phyloP scores from a whole-genome alignment of 2,113 vertebrate species.

The Columba livia region DNA sequence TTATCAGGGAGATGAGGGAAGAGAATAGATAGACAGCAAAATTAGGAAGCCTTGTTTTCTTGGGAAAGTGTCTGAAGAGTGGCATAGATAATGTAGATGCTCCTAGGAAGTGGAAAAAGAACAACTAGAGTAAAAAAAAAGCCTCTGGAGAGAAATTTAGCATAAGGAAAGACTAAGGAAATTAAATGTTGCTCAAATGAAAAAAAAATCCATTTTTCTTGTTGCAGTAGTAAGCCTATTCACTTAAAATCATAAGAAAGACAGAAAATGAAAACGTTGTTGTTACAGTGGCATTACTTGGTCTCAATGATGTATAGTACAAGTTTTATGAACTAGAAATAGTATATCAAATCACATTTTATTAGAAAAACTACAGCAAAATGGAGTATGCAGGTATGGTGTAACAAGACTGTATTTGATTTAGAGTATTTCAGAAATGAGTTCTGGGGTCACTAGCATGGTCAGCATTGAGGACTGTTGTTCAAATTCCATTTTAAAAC shows the following conservation, averaged over 20 bases:
- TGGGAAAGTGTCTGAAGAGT: not conserved
- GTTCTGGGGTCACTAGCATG: not conserved
- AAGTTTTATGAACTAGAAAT: not conserved
- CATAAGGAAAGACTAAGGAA: not conserved
- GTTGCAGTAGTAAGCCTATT: not conserved
- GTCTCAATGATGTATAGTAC: not conserved
- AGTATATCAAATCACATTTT: not conserved
- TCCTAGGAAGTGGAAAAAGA: not conserved
- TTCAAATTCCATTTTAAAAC: not conserved
- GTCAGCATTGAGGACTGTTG: not conserved
- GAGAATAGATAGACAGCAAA: not conserved
- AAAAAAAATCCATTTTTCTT: not conserved
- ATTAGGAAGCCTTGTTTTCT: not conserved
- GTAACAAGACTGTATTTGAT: not conserved
- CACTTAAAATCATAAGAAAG: not conserved
- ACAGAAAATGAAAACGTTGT: not conserved
- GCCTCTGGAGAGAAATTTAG: not conserved
- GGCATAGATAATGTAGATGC: not conserved
- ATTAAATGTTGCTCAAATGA: not conserved
- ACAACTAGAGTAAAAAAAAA: not conserved
- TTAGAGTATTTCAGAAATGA: not conserved
- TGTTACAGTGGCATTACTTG: not conserved
- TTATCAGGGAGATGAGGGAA: not conserved
- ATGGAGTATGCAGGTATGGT: not conserved
- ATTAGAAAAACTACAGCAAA: not conserved